Percentiles rank a stretch among this genome's conserved stretches.
Evolutionary conservation across 2,888 invertebrate species (phyloP).

Genomic region (Amphiduros pacificus): DNA sequence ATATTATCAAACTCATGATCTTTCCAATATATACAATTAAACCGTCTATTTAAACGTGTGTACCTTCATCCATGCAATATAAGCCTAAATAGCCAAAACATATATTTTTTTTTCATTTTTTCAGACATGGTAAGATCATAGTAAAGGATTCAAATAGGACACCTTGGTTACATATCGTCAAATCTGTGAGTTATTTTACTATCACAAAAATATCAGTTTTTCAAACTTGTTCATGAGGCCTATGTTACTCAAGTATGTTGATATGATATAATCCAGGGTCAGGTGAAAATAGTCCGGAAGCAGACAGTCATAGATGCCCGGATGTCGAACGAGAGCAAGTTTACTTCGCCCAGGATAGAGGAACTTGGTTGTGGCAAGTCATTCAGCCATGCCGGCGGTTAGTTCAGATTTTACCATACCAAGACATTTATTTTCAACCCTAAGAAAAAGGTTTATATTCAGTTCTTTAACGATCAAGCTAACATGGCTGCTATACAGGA

Average conservation of each 20-base stretch:
- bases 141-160: constrained; percentile 49
- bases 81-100: not conserved
- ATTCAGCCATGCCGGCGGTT: constrained; percentile 54
- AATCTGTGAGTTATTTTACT: constrained; percentile 43
- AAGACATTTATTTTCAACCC: no score
- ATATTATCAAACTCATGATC: no score
- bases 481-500: no score
- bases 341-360: constrained; percentile 39
- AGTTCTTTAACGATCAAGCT: no score
- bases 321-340: constrained; percentile 40
- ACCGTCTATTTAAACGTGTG: not conserved
- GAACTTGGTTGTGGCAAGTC: constrained; percentile 47
- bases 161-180: constrained; percentile 53
- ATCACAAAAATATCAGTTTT: not conserved
- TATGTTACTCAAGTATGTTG: not conserved
- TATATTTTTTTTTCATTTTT: not conserved
- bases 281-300: constrained; percentile 49
- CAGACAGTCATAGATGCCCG: constrained; percentile 45
- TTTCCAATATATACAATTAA: not conserved
- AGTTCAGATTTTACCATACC: no score
- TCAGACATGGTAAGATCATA: constrained; percentile 34
- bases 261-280: constrained; percentile 44
- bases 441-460: no score
- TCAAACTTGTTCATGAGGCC: not conserved
- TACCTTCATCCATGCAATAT: not conserved